These are phyloP conservation scores for Poeciliopsis gracilis DNA, from an alignment of 2,797 vertebrate species.

Conservation along the genomic window DNA sequence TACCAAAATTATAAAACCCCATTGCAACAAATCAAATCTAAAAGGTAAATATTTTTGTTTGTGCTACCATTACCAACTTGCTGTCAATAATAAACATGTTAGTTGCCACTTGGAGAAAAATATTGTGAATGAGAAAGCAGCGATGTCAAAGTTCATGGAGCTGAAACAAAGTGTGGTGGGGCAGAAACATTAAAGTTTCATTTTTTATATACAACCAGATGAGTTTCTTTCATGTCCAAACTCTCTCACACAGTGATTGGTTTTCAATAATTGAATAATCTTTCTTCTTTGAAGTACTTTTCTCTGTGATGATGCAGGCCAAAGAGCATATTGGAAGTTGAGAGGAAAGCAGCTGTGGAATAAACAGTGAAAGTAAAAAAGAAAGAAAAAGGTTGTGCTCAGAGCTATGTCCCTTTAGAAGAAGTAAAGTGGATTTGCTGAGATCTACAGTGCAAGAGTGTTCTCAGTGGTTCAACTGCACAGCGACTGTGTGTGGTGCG, in stretches of 20 bases:
- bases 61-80: neutral
- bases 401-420: conserved; percentile 42
- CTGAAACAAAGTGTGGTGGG: conserved; percentile 18
- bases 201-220: conserved; percentile 26
- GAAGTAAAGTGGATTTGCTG: conserved; percentile 58
- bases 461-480: conserved; percentile 56
- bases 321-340: conserved; percentile 10
- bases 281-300: conserved; percentile 42
- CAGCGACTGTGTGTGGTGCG: conserved; percentile 35
- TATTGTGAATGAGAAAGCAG: conserved; percentile 26
- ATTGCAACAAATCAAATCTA: neutral
- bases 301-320: conserved; percentile 28
- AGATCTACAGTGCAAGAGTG: conserved; percentile 48
- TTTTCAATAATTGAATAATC: conserved; percentile 51
- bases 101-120: conserved; percentile 27
- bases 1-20: neutral
- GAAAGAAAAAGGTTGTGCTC: conserved; percentile 8
- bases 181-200: conserved; percentile 29
- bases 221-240: conserved; percentile 44
- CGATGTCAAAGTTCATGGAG: conserved; percentile 7
- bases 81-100: neutral
- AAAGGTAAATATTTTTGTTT: neutral
- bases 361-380: conserved; percentile 30
- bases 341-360: conserved; percentile 25
- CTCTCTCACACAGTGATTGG: conserved; percentile 32